Evolutionary conservation across 2,113 vertebrate species (phyloP), one percentile per base, ranked within the genome.

Genomic region (Percina caprodes): DNA sequence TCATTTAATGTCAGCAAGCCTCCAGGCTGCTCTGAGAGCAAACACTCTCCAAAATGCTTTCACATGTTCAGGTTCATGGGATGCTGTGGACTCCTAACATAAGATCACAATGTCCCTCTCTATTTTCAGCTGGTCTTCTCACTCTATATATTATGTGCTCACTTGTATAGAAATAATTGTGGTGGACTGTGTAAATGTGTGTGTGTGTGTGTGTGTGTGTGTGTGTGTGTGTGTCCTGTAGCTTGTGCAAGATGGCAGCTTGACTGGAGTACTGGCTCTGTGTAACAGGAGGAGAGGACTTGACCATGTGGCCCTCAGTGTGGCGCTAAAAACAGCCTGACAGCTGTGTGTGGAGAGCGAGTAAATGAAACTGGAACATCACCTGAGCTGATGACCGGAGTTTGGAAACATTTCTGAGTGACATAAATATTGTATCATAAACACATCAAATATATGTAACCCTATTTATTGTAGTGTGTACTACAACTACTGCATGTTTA

Each of bases 211-310:
- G 52, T 55, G 54, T 58, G 24, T 66, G 46, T 55, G 54, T 58
- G 24, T 69, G 52, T 55, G 54, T 58, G 24, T 69, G 52, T 55
- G 54, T 69, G 52, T 85, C 51, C 69, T 74, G 59, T 65, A 74
- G 45, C 72, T 72, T 74, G 54, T 85, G 14, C 65, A 49, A 54
- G 19, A 45, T 73, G 65, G 77, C 83, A 66, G 55, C 46, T 46
- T 61, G 68, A 66, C 68, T 76, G 60, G 55, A 83, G 80, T 59
- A 67, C 12, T 18, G 85, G 71, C 80, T 84, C 70, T 11, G 42
- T 89, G 91, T 89, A 92, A 92, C 83, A 82, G 77, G 92, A 94
- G 92, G 74, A 91, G 91, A 84, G 89, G 63, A 85, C 83, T 89
- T 82, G 65, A 56, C 67, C 77, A 48, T 83, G 87, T 91, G 91